These are phyloP conservation scores for Panzeria rudis DNA, from an alignment of 2,888 invertebrate genomes.

Conservation along the genomic window DNA sequence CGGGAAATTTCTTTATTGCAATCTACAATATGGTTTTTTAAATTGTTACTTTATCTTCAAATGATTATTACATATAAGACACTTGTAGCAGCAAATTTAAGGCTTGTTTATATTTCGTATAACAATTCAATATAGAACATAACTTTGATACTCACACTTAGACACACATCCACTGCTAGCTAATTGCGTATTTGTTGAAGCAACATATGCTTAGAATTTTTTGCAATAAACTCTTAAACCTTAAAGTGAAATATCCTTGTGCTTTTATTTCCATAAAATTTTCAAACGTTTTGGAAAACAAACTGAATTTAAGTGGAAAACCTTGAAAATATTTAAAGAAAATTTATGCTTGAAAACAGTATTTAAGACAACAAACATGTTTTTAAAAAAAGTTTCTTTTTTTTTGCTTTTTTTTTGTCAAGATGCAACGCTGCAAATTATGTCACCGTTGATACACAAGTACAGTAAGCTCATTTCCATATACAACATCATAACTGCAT, in stretches of 20 bases:
- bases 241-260: neutral
- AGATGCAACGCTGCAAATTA: constrained; percentile 66
- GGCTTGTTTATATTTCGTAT: no score
- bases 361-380: constrained; percentile 7
- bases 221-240: neutral
- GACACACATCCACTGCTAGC: no score
- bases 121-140: no score
- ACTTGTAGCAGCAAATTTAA: no score
- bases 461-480: constrained; percentile 35
- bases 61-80: no score
- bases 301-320: constrained; percentile 26
- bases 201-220: neutral
- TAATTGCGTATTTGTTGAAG: neutral
- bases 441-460: constrained; percentile 53
- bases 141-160: no score
- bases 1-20: no score
- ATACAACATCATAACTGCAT: constrained; percentile 33
- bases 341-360: neutral
- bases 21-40: no score
- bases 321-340: constrained; percentile 39
- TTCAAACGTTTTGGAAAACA: neutral
- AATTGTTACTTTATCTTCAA: no score
- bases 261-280: constrained; percentile 7
- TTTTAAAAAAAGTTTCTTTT: neutral
- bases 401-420: constrained; percentile 17